Evolutionary conservation across 2,888 invertebrate species (phyloP).

Genomic region (Stramonita haemastoma): DNA sequence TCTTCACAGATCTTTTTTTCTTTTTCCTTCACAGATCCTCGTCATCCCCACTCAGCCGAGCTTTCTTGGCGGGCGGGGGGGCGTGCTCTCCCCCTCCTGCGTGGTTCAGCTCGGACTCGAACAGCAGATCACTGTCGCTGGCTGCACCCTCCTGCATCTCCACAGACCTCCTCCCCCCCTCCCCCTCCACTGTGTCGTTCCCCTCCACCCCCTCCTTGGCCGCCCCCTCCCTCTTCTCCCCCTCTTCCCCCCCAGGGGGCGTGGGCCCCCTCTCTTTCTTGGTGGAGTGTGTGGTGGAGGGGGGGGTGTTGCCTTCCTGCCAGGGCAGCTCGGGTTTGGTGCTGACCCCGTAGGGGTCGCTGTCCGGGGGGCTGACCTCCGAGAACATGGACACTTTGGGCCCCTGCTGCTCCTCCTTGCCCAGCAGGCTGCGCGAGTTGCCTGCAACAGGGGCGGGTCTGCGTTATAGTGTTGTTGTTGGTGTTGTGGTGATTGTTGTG

Average conservation of each 20-base stretch:
- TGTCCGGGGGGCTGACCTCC: constrained; percentile 48
- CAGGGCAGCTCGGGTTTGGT: constrained; percentile 60
- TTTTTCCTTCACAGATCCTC: constrained; percentile 12
- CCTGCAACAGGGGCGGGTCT: constrained; percentile 46
- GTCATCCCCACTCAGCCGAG: neutral
- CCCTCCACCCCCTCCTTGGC: neutral
- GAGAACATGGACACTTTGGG: constrained; percentile 36
- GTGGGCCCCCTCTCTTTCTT: neutral
- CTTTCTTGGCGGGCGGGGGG: constrained; percentile 42
- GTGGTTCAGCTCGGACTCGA: constrained; percentile 46
- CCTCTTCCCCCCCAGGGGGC: neutral
- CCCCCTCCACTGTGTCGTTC: neutral
- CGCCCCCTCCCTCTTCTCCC: neutral
- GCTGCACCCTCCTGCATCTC: neutral
- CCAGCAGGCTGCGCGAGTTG: constrained; percentile 67
- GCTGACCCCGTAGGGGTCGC: constrained; percentile 69
- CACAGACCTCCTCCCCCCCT: neutral
- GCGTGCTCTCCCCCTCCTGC: constrained; percentile 42
- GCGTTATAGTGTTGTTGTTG: no score
- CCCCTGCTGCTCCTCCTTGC: constrained; percentile 51
- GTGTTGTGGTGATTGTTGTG: no score
- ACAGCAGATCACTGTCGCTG: constrained; percentile 51
- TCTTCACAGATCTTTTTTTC: no score
- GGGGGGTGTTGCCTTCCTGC: constrained; percentile 61
- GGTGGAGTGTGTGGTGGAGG: constrained; percentile 35